Conservation (phyloP, 2,888 invertebrate genomes). For the Ochlodes sylvanus region DNA sequence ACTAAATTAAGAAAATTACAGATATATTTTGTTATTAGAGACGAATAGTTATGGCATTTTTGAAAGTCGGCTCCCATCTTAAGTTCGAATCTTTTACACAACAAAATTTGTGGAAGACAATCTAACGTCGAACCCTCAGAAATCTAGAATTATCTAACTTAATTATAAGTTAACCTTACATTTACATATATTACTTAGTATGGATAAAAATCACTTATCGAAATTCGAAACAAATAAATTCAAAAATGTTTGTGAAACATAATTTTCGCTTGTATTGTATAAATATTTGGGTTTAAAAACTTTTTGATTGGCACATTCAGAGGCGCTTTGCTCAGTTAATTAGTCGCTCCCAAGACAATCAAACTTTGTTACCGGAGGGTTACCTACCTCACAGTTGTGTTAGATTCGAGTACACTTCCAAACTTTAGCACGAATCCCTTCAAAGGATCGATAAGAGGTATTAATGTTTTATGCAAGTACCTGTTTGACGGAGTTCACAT, state of each 20-base stretch:
- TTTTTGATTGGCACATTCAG: conserved; percentile 42
- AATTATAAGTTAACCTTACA: too few species aligned
- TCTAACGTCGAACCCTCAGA: too few species aligned
- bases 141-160: too few species aligned
- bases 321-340: conserved; percentile 41
- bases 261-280: conserved; percentile 1
- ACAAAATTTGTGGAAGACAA: too few species aligned
- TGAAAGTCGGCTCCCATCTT: too few species aligned
- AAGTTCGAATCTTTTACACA: too few species aligned
- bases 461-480: neutral
- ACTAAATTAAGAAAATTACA: too few species aligned
- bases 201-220: neutral
- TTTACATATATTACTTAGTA: too few species aligned
- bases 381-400: conserved; percentile 1
- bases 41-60: too few species aligned
- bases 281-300: conserved; percentile 7
- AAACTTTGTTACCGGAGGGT: conserved; percentile 38
- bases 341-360: conserved; percentile 41
- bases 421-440: neutral
- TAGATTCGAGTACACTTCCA: neutral
- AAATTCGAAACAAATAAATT: neutral
- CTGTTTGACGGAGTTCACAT: too few species aligned
- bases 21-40: too few species aligned
- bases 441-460: neutral
- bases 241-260: neutral